Conservation (phyloP, 2,113 vertebrate species). For the Mobula birostris region DNA sequence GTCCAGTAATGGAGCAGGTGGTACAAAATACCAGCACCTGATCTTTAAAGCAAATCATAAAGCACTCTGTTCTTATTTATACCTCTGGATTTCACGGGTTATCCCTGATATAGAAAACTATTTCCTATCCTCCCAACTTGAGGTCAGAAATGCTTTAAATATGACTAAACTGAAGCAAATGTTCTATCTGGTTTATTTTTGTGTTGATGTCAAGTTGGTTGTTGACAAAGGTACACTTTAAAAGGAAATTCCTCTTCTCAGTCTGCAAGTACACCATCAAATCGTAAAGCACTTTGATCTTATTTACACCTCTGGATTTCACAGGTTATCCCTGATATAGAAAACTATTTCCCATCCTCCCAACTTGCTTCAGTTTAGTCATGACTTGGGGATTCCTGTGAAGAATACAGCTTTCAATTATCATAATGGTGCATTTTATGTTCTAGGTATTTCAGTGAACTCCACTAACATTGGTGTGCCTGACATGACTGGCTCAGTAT, state of each 20-base stretch:
- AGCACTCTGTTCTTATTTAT: neutral
- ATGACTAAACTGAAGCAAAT: too few relatives aligned
- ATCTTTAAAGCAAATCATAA: neutral
- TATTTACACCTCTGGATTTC: neutral
- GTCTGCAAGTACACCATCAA: neutral
- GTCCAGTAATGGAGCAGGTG: too few relatives aligned
- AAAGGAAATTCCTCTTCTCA: neutral
- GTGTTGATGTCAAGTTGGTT: neutral
- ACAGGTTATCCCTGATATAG: too few relatives aligned
- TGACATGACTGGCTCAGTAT: constrained; percentile 84
- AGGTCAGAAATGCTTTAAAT: too few relatives aligned
- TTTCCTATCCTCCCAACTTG: neutral
- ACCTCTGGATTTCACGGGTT: neutral
- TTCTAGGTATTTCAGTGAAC: constrained; percentile 77
- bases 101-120: neutral
- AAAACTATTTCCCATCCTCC: neutral
- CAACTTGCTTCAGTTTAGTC: neutral
- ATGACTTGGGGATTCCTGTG: neutral
- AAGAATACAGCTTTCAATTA: neutral
- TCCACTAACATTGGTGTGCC: constrained; percentile 77
- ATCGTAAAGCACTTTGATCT: neutral
- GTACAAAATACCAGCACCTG: too few relatives aligned
- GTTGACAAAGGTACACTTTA: neutral
- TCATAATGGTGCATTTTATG: neutral
- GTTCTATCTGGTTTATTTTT: neutral